Evolutionary conservation across 2,113 vertebrate genomes (phyloP).

Genomic region (Campylomormyrus numenius): DNA sequence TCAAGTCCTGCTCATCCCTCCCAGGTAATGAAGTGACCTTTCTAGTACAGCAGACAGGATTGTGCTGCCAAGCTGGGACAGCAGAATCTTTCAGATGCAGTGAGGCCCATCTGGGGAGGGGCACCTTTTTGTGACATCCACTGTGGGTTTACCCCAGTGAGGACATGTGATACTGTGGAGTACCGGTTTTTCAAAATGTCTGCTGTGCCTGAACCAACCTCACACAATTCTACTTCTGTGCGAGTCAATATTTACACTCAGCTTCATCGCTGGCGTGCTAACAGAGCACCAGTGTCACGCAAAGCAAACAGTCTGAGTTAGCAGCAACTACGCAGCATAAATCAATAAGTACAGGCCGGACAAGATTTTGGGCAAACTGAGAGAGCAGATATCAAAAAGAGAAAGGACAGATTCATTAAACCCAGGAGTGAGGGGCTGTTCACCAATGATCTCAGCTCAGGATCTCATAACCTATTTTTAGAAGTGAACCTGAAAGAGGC

Average conservation of each 20-base stretch:
- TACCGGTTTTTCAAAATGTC: background rate
- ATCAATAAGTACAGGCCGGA: constrained; percentile 26
- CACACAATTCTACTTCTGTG: constrained; percentile 16
- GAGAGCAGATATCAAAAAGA: constrained; percentile 34
- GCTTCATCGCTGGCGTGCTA: background rate
- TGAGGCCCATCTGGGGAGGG: background rate
- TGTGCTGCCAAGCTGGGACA: background rate
- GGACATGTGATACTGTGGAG: background rate
- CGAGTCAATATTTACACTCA: constrained; percentile 26
- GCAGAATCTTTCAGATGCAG: background rate
- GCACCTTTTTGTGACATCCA: background rate
- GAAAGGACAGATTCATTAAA: constrained; percentile 36
- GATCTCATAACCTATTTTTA: constrained; percentile 21
- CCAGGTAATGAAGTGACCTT: background rate
- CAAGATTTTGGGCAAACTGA: constrained; percentile 26
- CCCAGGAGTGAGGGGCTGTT: background rate
- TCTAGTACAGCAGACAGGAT: background rate
- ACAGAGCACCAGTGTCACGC: constrained; percentile 11
- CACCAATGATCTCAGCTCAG: background rate
- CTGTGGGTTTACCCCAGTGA: background rate
- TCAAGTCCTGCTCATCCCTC: background rate
- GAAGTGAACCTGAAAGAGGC: background rate
- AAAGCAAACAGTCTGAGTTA: background rate
- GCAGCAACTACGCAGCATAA: constrained; percentile 13
- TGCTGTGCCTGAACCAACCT: background rate